Percentiles rank a stretch among this genome's conserved stretches.
These are phyloP conservation scores for Macrosiphum euphorbiae DNA, from an alignment of 2,888 invertebrate species.

Conservation along the genomic window DNA sequence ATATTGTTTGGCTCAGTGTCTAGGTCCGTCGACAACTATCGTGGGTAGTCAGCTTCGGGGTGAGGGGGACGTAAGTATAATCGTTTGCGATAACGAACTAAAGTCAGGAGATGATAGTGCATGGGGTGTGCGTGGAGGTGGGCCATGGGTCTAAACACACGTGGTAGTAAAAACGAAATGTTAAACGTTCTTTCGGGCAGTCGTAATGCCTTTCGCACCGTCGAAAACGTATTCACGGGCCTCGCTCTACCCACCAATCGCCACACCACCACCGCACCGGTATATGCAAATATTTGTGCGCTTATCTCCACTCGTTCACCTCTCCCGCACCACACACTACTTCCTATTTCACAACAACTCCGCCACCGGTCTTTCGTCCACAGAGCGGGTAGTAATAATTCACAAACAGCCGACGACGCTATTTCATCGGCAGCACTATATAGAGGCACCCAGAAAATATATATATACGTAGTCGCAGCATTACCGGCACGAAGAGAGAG, in stretches of 20 bases:
- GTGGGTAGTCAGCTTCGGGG: neutral
- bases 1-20: neutral
- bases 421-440: constrained; percentile 29
- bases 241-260: neutral
- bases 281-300: constrained; percentile 36
- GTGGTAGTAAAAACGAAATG: constrained; percentile 43
- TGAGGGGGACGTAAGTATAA: neutral
- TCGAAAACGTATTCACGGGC: constrained; percentile 24
- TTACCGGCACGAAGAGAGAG: neutral
- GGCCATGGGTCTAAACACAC: neutral
- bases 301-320: neutral
- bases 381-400: constrained; percentile 29
- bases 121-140: neutral
- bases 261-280: neutral
- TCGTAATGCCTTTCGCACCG: constrained; percentile 17
- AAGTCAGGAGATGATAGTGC: neutral
- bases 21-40: neutral
- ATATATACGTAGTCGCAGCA: neutral
- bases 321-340: neutral
- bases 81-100: neutral
- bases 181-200: constrained; percentile 23
- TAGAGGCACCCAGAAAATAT: neutral
- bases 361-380: neutral
- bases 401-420: constrained; percentile 49
- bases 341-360: neutral